Evolutionary conservation across 2,888 invertebrate species (phyloP).

Genomic region (Amphiduros pacificus): DNA sequence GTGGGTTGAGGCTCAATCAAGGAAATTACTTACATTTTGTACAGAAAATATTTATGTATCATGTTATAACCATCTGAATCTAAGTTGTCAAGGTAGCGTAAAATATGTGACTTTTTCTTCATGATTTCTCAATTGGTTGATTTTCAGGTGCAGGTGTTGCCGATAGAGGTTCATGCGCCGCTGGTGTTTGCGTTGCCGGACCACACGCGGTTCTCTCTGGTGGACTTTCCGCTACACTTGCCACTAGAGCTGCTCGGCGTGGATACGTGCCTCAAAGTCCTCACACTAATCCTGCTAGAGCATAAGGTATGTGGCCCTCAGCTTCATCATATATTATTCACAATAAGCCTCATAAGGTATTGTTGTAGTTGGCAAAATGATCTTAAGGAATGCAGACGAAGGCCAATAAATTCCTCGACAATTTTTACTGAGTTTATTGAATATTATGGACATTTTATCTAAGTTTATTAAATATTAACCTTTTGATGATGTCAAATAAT

Average conservation of each 20-base stretch:
- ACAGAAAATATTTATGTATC: too few species aligned
- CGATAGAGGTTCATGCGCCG: slow-evolving; percentile 75
- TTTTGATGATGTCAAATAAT: too few species aligned
- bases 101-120: background rate
- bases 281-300: slow-evolving; percentile 93
- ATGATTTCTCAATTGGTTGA: background rate
- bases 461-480: too few species aligned
- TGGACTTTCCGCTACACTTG: slow-evolving; percentile 97
- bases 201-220: slow-evolving; percentile 93
- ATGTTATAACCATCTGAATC: too few species aligned
- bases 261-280: slow-evolving; percentile 93
- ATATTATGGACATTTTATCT: too few species aligned
- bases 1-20: too few species aligned
- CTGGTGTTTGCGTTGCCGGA: slow-evolving; percentile 80
- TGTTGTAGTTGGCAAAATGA: too few species aligned
- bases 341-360: background rate
- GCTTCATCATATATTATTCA: background rate
- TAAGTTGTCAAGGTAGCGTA: background rate
- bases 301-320: slow-evolving; percentile 73
- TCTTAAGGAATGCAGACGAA: too few species aligned
- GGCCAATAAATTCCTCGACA: too few species aligned
- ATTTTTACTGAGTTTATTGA: too few species aligned
- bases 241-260: slow-evolving; percentile 96
- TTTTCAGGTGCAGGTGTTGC: slow-evolving; percentile 77
- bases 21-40: too few species aligned